These are phyloP conservation scores for Palaemon carinicauda DNA, from an alignment of 1,140 invertebrate species.

Conservation along the genomic window DNA sequence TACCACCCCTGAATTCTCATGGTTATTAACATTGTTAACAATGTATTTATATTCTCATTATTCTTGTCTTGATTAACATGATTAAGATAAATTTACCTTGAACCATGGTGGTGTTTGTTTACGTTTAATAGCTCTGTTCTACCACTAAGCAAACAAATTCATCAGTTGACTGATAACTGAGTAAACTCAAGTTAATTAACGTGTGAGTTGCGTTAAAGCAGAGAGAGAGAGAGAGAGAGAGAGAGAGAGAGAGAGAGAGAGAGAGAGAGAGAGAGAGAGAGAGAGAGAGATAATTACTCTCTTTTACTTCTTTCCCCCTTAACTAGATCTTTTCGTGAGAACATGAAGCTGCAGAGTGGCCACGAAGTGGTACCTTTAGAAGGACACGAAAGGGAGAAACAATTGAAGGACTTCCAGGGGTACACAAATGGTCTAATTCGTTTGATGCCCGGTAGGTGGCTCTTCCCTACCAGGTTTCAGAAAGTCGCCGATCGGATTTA, in stretches of 20 bases:
- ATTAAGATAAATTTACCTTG: too few species aligned
- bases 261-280: constrained; percentile 5
- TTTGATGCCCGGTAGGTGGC: constrained; percentile 29
- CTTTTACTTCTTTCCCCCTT: background rate
- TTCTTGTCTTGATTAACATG: too few species aligned
- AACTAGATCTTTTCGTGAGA: too few species aligned
- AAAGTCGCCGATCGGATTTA: constrained; percentile 6
- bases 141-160: too few species aligned
- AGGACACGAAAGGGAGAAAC: constrained; percentile 10
- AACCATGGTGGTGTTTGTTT: too few species aligned
- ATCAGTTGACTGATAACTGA: too few species aligned
- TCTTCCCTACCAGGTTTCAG: constrained; percentile 1
- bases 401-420: constrained; percentile 14
- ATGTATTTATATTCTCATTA: too few species aligned
- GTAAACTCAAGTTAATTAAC: too few species aligned
- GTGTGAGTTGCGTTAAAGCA: too few species aligned
- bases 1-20: too few species aligned
- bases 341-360: constrained; percentile 7
- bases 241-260: background rate
- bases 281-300: background rate
- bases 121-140: too few species aligned
- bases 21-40: too few species aligned
- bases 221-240: background rate
- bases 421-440: constrained; percentile 23
- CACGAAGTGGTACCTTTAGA: constrained; percentile 14